Evolutionary conservation across 2,113 vertebrate genomes (phyloP), one percentile per base, ranked within the genome.

Genomic region (Eubucco bourcierii): DNA sequence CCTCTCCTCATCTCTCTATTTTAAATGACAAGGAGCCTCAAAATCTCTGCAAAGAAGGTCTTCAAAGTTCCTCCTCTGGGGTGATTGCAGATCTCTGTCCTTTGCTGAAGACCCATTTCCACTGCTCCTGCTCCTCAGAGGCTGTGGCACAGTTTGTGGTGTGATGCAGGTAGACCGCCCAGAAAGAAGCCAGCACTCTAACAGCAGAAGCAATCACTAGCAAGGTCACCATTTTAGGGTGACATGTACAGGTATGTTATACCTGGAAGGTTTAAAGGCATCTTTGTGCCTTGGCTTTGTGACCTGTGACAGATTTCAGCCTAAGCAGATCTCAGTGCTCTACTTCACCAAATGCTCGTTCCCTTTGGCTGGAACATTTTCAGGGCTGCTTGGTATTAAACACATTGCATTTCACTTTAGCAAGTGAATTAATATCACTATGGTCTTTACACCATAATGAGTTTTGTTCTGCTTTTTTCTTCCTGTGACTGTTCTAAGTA

Each of bases 121-220:
- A 1, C 59, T 84, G 74, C 4, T n/a, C 18, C 20, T 65, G 29
- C 80, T 68, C 6, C 0, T 0, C 0, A 0, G 41, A 67, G 25
- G 50, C 77, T 74, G 29, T 0, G 0, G 50, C 37, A 65, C 0
- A 0, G 44, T 50, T 55, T 33, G 34, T 0, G 1, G 47, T 21
- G n/a, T 0, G 0, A 39, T n/a, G 50, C 7, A 5, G 28, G 41
- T 58, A 70, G 24, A 27, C 28, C 20, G 27, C 34, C 16, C 58
- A 31, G 67, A 17, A 2, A 2, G 24, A 4, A 39, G 29, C 55
- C 1, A 1, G 20, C 7, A 4, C 56, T 53, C 55, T 23, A 56
- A 21, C 2, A 3, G 10, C 39, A 80, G 66, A 24, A 6, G 21
- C 31, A n/a, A 17, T 21, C 34, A 24, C 18, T 60, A 31, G 53